Base-by-base conservation (phyloP, 2,113 vertebrate species). In the Calyptomena viridis region DNA sequence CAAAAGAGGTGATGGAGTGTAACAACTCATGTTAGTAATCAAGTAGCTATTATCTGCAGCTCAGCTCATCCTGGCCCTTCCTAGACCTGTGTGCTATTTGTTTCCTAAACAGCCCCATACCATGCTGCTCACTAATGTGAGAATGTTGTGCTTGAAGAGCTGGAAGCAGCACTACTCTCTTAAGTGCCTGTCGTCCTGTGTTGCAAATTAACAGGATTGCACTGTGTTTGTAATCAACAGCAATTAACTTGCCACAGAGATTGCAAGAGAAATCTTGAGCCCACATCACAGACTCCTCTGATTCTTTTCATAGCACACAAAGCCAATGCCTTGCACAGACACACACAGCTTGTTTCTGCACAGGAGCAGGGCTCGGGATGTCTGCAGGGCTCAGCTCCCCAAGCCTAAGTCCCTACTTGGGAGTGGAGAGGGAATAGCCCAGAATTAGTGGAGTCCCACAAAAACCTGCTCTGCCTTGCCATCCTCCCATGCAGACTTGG, bases 201-300 rank as follows among this genome's bases (percentile, higher is more conserved):
- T 37, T 81, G 84, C 46, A 75, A 86, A 80, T 93, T 93, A 96
- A 95, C 80, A 84, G 93, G 91, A 93, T 91, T 82, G 94, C 86
- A 31, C 75, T 79, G 82, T 31, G 55, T 89, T 95, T 73, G 71
- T 95, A 94, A 91, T 96, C 21, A n/a, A 58, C 84, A 90, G n/a
- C 93, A 95, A 96, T 95, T 93, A 96, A 83, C 69, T 87, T 77
- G 73, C 84, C 53, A 53, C 56, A 94, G 90, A 90, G 74, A 53
- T 47, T 74, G 42, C 50, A 75, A 46, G 47, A 84, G 46, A 82
- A 69, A 63, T 37, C 44, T 81, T 74, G 62, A 89, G 50, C 80
- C 91, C 28, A 33, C 84, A 87, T 79, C 71, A 74, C 80, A 85
- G 90, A 49, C 73, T 83, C 64, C 90, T 67, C 56, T 72, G 88